Evolutionary conservation across 1,140 invertebrate species (phyloP).

Genomic region (Phthorimaea operculella): DNA sequence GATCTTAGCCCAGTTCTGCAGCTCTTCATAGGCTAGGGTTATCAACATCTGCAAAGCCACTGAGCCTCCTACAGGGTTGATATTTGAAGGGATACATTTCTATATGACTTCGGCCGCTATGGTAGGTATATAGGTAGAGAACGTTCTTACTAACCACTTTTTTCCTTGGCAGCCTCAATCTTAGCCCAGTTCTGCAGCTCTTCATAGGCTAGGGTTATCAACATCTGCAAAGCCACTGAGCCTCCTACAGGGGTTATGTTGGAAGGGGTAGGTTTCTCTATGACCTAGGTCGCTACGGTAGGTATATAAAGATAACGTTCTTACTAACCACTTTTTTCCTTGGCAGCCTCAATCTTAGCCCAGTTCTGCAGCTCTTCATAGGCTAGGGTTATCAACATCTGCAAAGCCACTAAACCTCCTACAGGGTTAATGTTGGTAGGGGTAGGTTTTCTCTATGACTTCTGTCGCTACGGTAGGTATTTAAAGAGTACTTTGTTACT

Average conservation of each 20-base stretch:
- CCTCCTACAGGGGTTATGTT: no score
- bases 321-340: constrained; percentile 50
- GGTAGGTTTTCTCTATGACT: no score
- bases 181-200: constrained; percentile 64
- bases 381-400: constrained; percentile 71
- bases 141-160: constrained; percentile 27
- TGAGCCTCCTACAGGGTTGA: constrained; percentile 73
- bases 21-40: constrained; percentile 69
- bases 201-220: constrained; percentile 70
- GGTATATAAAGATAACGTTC: no score
- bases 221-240: constrained; percentile 76
- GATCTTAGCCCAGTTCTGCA: constrained; percentile 60
- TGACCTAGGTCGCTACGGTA: no score
- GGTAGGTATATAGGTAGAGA: neutral
- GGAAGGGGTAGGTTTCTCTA: no score
- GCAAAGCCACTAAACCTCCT: constrained; percentile 73
- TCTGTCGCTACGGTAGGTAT: neutral
- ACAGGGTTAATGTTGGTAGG: no score
- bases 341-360: constrained; percentile 52
- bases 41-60: constrained; percentile 76
- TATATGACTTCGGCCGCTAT: constrained; percentile 68
- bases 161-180: constrained; percentile 57
- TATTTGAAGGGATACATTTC: constrained; percentile 75
- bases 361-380: constrained; percentile 70
- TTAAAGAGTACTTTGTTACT: constrained; percentile 9